Base-by-base conservation (phyloP, 1,140 invertebrate genomes). In the Lysiphlebus fabarum region DNA sequence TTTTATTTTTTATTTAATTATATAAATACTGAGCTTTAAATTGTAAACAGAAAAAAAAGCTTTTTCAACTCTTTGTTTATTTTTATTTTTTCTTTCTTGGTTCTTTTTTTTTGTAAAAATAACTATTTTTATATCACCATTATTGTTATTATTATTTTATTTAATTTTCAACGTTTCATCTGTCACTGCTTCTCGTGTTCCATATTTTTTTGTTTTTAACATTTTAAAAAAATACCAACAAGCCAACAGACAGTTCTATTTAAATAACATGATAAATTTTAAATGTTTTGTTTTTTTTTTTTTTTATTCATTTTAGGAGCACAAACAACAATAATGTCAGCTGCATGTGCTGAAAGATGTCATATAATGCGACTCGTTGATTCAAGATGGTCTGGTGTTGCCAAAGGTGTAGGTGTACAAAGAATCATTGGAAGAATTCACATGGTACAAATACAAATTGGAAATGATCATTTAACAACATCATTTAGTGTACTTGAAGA, bases 401-500 rank as follows among this genome's bases (percentile, higher is more conserved):
- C 96, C 0, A 91, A 91, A 77, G 96, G 96, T 62, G 96, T 99
- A n/a, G 95, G 95, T 14, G 90, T 94, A 0, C 95, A 99, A 77
- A 87, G 88, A 69, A 98, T 99, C 67, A 90, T 98, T 56, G 96
- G 96, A 2, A 84, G 95, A 43, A 94, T 98, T 66, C 96, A 98
- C 73, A 91, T 98, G 89, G 92, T 94, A 56, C 94, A 98, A 78
- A 93, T 99, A 72, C 90, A 96, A 77, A 98, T 99, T 63, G 93
- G 92, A 64, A 88, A 89, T 64, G 92, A 94, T 71, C 95, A 93
- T 79, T 81, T 99, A 8, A 93, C 94, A 3, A 95, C 95, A 2
- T 97, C 95, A 6, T 99, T 99, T 78, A 96, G 93, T 33, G 95
- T 99, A n/a, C 81, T 99, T 17, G 92, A 97, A 75, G 91, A 98